Base-by-base conservation (phyloP, 2,888 invertebrate genomes). In the Digitonthophagus gazella region DNA sequence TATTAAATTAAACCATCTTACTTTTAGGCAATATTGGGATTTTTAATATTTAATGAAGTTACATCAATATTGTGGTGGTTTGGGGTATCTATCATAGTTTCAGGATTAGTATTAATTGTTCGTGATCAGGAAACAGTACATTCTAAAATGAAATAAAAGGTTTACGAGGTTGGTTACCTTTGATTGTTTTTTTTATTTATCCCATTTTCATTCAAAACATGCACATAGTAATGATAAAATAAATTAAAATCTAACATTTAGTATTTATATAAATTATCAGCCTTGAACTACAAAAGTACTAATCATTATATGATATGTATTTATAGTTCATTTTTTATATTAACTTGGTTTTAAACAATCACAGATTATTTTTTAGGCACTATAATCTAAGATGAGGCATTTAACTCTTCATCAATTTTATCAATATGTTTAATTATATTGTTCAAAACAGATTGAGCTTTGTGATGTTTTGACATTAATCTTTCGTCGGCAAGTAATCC, bases 1-100 rank as follows among this genome's bases (percentile, higher is more conserved):
- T 15, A 15, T 3, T 11, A 20, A 16, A 15, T 56, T 22, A 56
- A 22, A 15, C 66, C 22, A 20, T 28, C 19, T 58, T 58, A 58
- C 78, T 83, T 83, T 54, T 83, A 94, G 95, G 93, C 93, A 58
- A 69, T 92, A 54, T 83, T 91, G 67, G 94, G 94, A 2, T 84
- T 87, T 66, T 70, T 89, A 4, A 75, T 93, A 57, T 94, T 93
- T 81, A 85, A 86, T 15, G 95, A 95, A 81, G 83, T 86, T 0
- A 86, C 91, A 0, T 88, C 91, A 0, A 64, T 89, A 3, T 79
- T 86, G 44, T 93, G 93, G 89, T 91, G 91, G 88, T 75, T 85
- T 6, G 94, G 95, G 0, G 89, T 91, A 3, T 78, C 85, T 15
- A 83, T 92, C 11, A 91, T 95, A 69, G 80, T 93, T 4, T 76